Conservation (phyloP, 2,888 invertebrate species). For the Apodemia zela region DNA sequence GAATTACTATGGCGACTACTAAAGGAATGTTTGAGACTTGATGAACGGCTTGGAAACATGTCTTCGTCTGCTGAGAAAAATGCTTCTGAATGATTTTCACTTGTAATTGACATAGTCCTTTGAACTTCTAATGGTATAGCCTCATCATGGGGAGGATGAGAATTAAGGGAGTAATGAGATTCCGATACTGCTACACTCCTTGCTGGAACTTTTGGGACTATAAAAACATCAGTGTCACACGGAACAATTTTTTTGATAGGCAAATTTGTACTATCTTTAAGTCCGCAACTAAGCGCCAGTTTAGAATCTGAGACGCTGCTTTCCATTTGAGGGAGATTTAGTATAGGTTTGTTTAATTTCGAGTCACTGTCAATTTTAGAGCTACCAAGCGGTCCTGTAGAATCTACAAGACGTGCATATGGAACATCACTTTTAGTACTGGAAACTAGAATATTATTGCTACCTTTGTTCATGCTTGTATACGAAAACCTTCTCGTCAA, state of each 20-base stretch:
- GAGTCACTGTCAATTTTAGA: conserved; percentile 87
- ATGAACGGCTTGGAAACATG: conserved; percentile 84
- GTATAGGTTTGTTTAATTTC: conserved; percentile 80
- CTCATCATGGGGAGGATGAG: conserved; percentile 80
- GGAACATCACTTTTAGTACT: conserved; percentile 85
- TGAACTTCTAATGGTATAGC: conserved; percentile 83
- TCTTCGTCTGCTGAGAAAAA: conserved; percentile 97
- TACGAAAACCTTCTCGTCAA: conserved; percentile 73
- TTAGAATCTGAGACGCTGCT: conserved; percentile 93
- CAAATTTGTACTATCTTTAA: conserved; percentile 66
- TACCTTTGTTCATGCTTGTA: conserved; percentile 70
- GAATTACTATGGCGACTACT: conserved; percentile 69
- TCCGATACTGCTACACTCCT: conserved; percentile 82
- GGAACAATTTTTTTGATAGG: conserved; percentile 48
- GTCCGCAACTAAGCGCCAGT: conserved; percentile 88
- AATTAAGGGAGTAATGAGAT: conserved; percentile 84
- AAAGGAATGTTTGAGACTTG: conserved; percentile 84
- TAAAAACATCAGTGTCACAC: conserved; percentile 51
- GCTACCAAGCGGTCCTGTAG: conserved; percentile 75
- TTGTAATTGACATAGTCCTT: conserved; percentile 91
- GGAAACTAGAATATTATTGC: conserved; percentile 62
- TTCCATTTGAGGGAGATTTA: conserved; percentile 83
- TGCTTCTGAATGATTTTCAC: conserved; percentile 94
- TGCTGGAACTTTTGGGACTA: conserved; percentile 63
- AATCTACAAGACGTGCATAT: conserved; percentile 88